Evolutionary conservation across 2,113 vertebrate genomes (phyloP), one percentile per base, ranked within the genome.

Genomic region (Erythrocebus patas): DNA sequence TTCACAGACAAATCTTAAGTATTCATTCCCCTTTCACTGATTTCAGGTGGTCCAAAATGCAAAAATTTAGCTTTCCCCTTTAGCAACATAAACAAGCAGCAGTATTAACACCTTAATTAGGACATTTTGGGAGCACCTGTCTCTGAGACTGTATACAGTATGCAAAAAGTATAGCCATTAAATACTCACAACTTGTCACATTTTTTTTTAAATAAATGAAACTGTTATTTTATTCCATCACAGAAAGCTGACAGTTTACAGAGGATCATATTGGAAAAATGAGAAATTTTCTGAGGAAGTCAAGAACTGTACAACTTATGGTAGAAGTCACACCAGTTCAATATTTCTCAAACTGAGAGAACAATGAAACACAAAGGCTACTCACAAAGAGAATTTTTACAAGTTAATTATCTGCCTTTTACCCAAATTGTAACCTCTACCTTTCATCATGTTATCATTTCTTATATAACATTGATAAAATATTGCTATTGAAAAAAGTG

Each of bases 371-470:
- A n/a, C 7, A 75, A 81, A 81, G 8, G 9, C 17, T 73, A 27
- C 4, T 82, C n/a, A 66, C 6, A 72, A 64, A 82, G n/a, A 20
- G 6, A 73, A 27, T 88, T 38, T 40, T 50, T 91, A 13, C 16
- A 87, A 43, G 4, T 64, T 43, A 20, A 88, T 55, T 79, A 90
- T 87, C 52, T 81, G 3, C 1, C n/a, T 97, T 95, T 96, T 80
- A 14, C 10, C 18, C 18, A 95, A 76, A 23, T 72, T 27, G 8
- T 68, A 83, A 80, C 30, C 5, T 18, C 8, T 0, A 76, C 2
- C 11, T 3, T 80, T 95, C 23, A 66, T 40, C 72, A n/a, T 32
- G 7, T 7, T 57, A 64, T 73, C 11, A 61, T 17, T 70, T 23
- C 17, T 75, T 90, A 52, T 1, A 50, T 10, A 40, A 52, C 12